Conservation (phyloP, 2,113 vertebrate species). For the Heliornis fulica region DNA sequence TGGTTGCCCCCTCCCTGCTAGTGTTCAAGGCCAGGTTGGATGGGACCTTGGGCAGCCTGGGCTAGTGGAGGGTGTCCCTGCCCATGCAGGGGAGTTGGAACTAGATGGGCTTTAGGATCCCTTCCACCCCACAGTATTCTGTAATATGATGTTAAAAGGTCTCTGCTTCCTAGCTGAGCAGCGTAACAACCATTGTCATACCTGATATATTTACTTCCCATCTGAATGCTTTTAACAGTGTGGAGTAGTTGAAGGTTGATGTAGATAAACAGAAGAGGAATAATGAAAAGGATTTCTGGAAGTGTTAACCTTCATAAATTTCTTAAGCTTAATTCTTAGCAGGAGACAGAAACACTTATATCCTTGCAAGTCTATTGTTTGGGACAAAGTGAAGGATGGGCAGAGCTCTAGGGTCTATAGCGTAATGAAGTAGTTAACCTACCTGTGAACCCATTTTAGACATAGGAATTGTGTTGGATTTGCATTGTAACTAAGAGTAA, state of each 20-base stretch:
- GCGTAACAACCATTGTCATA: not conserved
- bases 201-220: not conserved
- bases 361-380: not conserved
- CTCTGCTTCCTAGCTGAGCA: not conserved
- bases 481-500: not conserved
- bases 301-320: not conserved
- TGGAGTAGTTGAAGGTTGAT: not conserved
- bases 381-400: not conserved
- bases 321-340: not conserved
- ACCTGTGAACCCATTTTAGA: not conserved
- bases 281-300: not conserved
- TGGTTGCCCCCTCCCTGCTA: no score
- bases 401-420: not conserved
- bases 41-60: no score
- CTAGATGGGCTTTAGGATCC: no score
- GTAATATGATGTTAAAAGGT: not conserved
- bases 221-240: not conserved
- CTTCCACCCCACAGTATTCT: no score
- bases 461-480: not conserved
- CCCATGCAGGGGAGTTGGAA: no score
- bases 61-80: no score
- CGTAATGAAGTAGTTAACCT: not conserved
- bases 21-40: no score
- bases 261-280: not conserved
- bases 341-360: not conserved